Base-by-base conservation (phyloP, 2,888 invertebrate species). In the Mythimna albipuncta region DNA sequence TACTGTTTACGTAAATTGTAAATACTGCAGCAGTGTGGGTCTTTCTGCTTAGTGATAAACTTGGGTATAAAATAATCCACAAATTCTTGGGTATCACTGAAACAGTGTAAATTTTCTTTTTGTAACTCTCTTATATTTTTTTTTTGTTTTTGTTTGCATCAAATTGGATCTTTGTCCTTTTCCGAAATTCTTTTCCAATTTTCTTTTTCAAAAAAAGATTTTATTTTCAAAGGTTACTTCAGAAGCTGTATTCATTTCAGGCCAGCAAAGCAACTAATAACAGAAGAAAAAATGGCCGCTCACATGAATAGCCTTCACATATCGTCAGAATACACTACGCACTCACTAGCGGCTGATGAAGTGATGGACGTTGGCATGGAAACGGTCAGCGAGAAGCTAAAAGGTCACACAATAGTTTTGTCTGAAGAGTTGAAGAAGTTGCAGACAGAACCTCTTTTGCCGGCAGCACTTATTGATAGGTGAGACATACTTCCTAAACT, bases 221-320 rank as follows among this genome's bases (percentile, higher is more conserved):
- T 47, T 47, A 2, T 21, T 59, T 41, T 26, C 21, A 11, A 5
- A 21, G 54, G 21, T 21, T 19, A 47, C 47, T 47, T 38, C 2
- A 41, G 2, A 55, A 7, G 0, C 6, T 41, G 13, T 21, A 47
- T 7, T 61, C 6, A 47, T 90, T 91, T 35, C 87, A 97, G 97
- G 26, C 97, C 97, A 62, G 90, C 96, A 10, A 98, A 98, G 89
- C 98, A 98, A 90, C 96, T 97, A 57, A 98, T 98, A 80, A 98
- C 98, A 0, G 98, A 98, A 91, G 98, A 98, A 88, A 98, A 98
- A 91, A 98, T 98, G 97, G 97, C 98, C 0, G 98, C 98, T 38
- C 98, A 98, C 88, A 97, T 98, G 80, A 97, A 97, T 82, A 97
- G 97, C 54, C 94, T 98, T 50, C 98, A 98, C 89, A 98, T 98